Evolutionary conservation across 2,888 invertebrate species (phyloP), one percentile per base, ranked within the genome.

Genomic region (Yponomeuta sedellus): DNA sequence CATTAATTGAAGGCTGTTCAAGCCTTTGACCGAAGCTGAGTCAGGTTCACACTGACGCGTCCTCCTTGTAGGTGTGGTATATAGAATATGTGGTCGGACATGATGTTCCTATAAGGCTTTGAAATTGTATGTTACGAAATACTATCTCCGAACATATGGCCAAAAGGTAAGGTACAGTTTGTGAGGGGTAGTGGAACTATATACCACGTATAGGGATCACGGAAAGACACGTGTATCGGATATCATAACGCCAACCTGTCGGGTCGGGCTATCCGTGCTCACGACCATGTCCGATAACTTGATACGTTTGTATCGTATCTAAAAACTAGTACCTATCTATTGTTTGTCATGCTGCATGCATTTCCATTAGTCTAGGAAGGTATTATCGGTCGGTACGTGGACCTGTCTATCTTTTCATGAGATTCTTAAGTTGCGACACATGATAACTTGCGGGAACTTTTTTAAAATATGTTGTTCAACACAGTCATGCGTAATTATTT

Each of bases 191-290:
- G n/a, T 52, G 16, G 16, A 16, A 52, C 12, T 16, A 10, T 12
- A 16, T 12, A 34, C 34, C 34, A 8, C 34, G 34, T 34, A 34
- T 34, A 8, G 34, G 34, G 8, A 34, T 16, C 16, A 52, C 44
- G 44, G 44, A 52, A 52, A 52, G 44, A 52, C 44, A 52, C 44
- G 44, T 52, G 44, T 52, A 52, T 52, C 44, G 44, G 16, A 52
- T 52, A 52, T 52, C 44, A 52, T 52, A 52, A 52, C 44, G 44
- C 44, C 44, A 52, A 52, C 44, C 12, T 52, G 12, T 52, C 16
- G 16, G 8, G 12, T 52, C 16, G 16, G 8, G 44, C 16, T 52
- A 16, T 44, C 44, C 44, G 44, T 52, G 44, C 44, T 16, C 44
- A 52, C 44, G 4, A 52, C 44, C 44, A 52, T 52, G 44, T 52